Conservation (phyloP, 2,888 invertebrate species). For the Pollenia griseotomentosa region DNA sequence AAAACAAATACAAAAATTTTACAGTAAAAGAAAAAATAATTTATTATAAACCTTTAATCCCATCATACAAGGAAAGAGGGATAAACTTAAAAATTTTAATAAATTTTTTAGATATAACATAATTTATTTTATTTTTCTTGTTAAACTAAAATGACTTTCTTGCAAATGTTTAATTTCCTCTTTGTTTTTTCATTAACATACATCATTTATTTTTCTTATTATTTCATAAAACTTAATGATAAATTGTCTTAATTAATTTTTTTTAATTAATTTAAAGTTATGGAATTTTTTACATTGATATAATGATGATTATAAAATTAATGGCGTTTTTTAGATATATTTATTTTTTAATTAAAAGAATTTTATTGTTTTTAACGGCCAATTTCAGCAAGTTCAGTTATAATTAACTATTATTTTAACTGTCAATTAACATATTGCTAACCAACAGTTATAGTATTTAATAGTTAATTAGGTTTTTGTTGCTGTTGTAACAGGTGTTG, state of each 20-base stretch:
- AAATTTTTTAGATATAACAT: slow-evolving; percentile 2
- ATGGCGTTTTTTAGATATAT: slow-evolving; percentile 68
- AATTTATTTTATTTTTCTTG: slow-evolving; percentile 9
- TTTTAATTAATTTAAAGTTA: slow-evolving; percentile 52
- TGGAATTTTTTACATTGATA: slow-evolving; percentile 71
- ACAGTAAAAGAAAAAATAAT: slow-evolving; percentile 2
- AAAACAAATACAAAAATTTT: slow-evolving; percentile 30
- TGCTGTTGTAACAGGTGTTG: no score
- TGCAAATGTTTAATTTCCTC: slow-evolving; percentile 35
- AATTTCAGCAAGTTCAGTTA: no score
- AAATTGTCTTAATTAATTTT: slow-evolving; percentile 13
- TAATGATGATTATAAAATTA: slow-evolving; percentile 71
- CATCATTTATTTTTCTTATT: slow-evolving; percentile 23
- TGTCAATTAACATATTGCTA: no score
- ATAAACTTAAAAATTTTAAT: neutral
- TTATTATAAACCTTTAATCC: slow-evolving; percentile 37
- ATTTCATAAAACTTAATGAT: slow-evolving; percentile 17
- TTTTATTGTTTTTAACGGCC: slow-evolving; percentile 3
- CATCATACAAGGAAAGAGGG: slow-evolving; percentile 27
- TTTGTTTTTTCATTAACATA: neutral
- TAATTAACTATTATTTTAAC: no score
- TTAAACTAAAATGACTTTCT: slow-evolving; percentile 60
- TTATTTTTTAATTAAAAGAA: slow-evolving; percentile 24
- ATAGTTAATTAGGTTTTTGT: no score
- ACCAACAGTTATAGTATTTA: no score